Base-by-base conservation (phyloP, 2,888 invertebrate genomes). In the Teleogryllus oceanicus region DNA sequence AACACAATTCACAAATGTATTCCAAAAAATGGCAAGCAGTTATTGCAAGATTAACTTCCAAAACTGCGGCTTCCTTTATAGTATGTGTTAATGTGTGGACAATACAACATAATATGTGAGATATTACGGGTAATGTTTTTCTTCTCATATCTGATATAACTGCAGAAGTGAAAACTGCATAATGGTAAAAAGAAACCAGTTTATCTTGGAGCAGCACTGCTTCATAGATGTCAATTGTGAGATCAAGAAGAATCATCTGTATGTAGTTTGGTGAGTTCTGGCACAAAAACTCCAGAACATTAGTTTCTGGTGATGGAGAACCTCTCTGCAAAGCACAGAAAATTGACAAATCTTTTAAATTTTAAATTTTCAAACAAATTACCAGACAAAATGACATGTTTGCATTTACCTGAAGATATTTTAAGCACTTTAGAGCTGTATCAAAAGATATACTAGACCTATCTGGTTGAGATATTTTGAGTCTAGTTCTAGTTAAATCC, bases 181-280 rank as follows among this genome's bases (percentile, higher is more conserved):
- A 92, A 0, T 90, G 88, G 84, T 92, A 89, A 74, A 93, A 87
- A 18, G 88, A 87, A 79, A 89, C 85, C 1, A 90, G 84, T 85
- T 90, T 91, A 75, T 89, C 88, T 83, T 91, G 90, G 11, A 87
- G 84, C 50, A 89, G 86, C 21, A 86, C 86, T 81, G 88, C 88
- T 18, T 86, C 85, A 50, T 89, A 85, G 10, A 92, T 87, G 62
- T 88, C 88, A 24, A 87, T 85, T 85, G 89, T 89, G 2, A 92
- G 84, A 78, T 87, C 85, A 78, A 90, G 86, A 21, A 92, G 84
- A 80, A 91, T 87, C 84, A 88, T 88, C 82, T 92, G 90, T 79
- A 92, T 84, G n/a, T 87, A 86, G 74, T 88, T 84, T 5, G 90
- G 89, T 83, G 87, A 87, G 78, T 89, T 87, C 0, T 79, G 81